Evolutionary conservation across 2,113 vertebrate genomes (phyloP).

Genomic region (Syngnathoides biaculeatus): DNA sequence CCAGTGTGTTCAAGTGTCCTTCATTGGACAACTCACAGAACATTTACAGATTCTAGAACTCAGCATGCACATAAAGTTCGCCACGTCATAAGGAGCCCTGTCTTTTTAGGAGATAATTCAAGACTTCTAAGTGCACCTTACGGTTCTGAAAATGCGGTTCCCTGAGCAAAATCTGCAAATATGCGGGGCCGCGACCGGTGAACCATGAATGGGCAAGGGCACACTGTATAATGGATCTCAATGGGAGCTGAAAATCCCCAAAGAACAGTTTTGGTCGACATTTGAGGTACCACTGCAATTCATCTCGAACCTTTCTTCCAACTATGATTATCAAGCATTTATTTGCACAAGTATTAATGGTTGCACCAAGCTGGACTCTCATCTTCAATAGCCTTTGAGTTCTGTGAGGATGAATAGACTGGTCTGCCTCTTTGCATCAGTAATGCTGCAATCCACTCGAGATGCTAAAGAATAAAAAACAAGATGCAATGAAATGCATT

Average conservation of each 20-base stretch:
- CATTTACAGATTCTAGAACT: too few relatives aligned
- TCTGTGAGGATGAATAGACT: conserved; percentile 3
- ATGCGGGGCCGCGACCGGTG: too few relatives aligned
- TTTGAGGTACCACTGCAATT: not conserved
- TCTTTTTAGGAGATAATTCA: too few relatives aligned
- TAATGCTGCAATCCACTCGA: conserved; percentile 1
- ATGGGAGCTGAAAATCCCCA: not conserved
- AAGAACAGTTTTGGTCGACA: not conserved
- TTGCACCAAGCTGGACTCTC: not conserved
- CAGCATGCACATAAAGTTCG: too few relatives aligned
- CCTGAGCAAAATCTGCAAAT: too few relatives aligned
- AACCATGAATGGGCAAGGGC: too few relatives aligned
- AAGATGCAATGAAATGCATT: not conserved
- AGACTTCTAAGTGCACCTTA: too few relatives aligned
- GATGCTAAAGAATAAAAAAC: not conserved
- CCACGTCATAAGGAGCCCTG: too few relatives aligned
- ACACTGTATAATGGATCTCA: not conserved
- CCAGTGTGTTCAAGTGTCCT: too few relatives aligned
- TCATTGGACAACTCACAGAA: too few relatives aligned
- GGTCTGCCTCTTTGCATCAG: not conserved
- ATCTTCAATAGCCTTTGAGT: not conserved
- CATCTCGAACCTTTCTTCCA: not conserved
- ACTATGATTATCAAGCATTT: not conserved
- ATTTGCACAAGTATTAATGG: not conserved
- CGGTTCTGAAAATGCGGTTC: too few relatives aligned